Conservation (phyloP, 2,113 vertebrate genomes). For the Nycticryphes semicollaris region DNA sequence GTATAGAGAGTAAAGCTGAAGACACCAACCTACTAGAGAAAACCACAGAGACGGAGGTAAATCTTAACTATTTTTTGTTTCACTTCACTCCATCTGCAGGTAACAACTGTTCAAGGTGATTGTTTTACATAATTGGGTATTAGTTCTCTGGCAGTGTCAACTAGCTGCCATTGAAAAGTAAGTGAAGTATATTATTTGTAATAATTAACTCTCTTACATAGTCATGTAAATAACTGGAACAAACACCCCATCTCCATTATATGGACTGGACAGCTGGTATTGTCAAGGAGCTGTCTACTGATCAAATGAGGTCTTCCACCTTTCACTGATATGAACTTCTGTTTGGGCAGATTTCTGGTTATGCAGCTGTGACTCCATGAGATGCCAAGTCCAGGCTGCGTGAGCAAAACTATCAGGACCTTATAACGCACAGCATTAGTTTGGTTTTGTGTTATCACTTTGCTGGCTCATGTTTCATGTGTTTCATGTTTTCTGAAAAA, state of each 20-base stretch:
- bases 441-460: neutral
- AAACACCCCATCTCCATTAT: fast-evolving
- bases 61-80: neutral
- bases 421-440: neutral
- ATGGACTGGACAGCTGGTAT: neutral
- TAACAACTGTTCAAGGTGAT: neutral
- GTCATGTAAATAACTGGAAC: neutral
- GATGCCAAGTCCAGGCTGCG: neutral
- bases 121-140: neutral
- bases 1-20: neutral
- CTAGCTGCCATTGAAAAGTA: neutral
- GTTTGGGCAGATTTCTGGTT: neutral
- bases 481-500: neutral
- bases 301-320: neutral
- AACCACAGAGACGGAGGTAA: slow-evolving; percentile 36
- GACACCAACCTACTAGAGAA: neutral
- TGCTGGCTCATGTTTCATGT: neutral
- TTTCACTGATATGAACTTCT: neutral
- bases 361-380: neutral
- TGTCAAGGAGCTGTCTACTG: neutral
- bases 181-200: neutral
- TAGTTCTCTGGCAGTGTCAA: neutral
- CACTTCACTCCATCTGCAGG: fast-evolving
- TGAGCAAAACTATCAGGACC: neutral
- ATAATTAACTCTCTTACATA: neutral